Evolutionary conservation across 2,113 vertebrate genomes (phyloP), one percentile per base, ranked within the genome.

Genomic region (Crotalus viridis): DNA sequence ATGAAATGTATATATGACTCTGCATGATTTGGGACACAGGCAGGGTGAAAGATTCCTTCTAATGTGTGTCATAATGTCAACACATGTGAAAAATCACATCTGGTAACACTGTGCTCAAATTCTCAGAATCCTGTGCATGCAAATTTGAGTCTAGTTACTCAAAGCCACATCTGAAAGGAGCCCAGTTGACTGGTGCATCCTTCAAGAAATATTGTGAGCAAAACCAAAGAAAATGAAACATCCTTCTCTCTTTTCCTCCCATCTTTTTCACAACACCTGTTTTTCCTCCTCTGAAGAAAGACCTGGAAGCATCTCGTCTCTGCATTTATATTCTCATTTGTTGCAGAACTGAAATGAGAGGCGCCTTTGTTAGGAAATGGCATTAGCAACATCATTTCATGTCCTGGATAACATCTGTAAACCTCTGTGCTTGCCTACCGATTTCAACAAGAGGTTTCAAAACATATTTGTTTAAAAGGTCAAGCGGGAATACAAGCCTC

Each of bases 401-500:
- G 92, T 22, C 5, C 87, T 90, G 92, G 48, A 46, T 90, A 61
- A 89, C 92, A 93, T 93, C 57, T 91, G 43, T 91, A 91, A 95
- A 92, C 92, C 85, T n/a, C 90, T 90, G 56, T 43, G 33, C 56
- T 89, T 87, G 88, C 86, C 88, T 74, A 10, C 85, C 12, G 6
- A 24, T 88, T 89, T 89, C 21, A 55, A 88, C 1, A 21, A 13
- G 87, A 88, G 33, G 89, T 52, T 92, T 93, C 61, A 87, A 55
- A 93, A 59, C 12, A 0, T 17, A 9, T 33, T 92, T 94, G 86
- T 95, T 94, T 94, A 46, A 95, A 93, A 94, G 93, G 56, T 51
- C 91, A 26, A 5, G 22, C 90, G 95, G 94, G 91, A 96, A 94
- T 93, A 94, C 69, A 85, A 57, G 13, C 94, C 94, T 85, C 92